Evolutionary conservation across 1,140 invertebrate species (phyloP).

Genomic region (Ceratoteleas bidentatus): DNA sequence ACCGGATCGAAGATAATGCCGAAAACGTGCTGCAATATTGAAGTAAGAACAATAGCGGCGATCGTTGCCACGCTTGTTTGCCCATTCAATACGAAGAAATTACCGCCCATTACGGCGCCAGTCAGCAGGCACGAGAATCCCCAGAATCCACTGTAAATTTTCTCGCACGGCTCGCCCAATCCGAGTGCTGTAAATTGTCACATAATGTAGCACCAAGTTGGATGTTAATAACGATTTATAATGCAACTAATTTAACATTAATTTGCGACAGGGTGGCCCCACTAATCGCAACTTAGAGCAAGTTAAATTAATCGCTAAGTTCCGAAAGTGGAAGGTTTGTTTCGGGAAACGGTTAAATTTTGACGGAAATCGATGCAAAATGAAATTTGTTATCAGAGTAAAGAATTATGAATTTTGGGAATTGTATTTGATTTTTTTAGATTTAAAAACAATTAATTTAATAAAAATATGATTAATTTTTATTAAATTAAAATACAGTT

Average conservation of each 20-base stretch:
- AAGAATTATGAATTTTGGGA: too few species aligned
- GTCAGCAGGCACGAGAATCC: constrained; percentile 79
- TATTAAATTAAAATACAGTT: too few species aligned
- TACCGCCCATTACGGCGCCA: constrained; percentile 75
- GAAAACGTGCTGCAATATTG: constrained; percentile 73
- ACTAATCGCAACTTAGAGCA: too few species aligned
- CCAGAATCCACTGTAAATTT: constrained; percentile 77
- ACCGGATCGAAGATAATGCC: constrained; percentile 52
- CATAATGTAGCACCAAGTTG: constrained; percentile 2
- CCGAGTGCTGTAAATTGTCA: constrained; percentile 67
- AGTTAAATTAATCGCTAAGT: too few species aligned
- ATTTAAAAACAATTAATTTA: too few species aligned
- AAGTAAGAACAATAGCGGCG: constrained; percentile 74
- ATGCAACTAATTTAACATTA: constrained; percentile 1
- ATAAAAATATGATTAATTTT: too few species aligned
- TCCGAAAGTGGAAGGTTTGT: too few species aligned
- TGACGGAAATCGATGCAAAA: too few species aligned
- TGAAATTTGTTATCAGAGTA: too few species aligned
- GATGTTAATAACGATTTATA: background rate
- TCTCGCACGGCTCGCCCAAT: constrained; percentile 67
- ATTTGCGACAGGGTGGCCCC: background rate
- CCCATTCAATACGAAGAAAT: constrained; percentile 75
- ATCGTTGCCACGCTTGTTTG: constrained; percentile 74
- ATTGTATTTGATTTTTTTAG: too few species aligned
- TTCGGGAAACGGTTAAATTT: too few species aligned